phyloP scores from a whole-genome alignment of 2,888 invertebrate genomes.

The Brachyptera putata region DNA sequence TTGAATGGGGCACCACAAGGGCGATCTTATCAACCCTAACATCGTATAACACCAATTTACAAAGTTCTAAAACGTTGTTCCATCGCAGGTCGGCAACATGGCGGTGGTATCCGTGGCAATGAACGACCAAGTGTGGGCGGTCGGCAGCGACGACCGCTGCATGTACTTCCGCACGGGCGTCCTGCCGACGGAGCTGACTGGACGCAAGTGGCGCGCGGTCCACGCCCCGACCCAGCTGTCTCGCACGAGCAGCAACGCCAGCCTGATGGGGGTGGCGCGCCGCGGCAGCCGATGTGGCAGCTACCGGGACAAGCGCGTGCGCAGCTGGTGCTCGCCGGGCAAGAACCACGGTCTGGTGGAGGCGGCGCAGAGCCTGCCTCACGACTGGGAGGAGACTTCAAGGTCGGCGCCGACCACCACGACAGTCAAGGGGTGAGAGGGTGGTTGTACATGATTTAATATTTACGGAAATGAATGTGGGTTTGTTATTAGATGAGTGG shows the following conservation, averaged over 20 bases:
- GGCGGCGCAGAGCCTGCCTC: conserved; percentile 32
- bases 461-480: no score
- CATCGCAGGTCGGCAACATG: conserved; percentile 62
- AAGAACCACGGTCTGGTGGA: conserved; percentile 2
- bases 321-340: conserved; percentile 57
- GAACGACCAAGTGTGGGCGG: conserved; percentile 86
- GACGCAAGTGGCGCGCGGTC: conserved; percentile 80
- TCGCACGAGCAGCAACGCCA: conserved; percentile 75
- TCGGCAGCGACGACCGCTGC: conserved; percentile 76
- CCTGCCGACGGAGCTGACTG: conserved; percentile 69
- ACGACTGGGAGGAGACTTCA: conserved; percentile 66
- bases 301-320: conserved; percentile 53
- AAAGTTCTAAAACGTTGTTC: no score
- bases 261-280: conserved; percentile 52
- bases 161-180: conserved; percentile 78
- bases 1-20: no score
- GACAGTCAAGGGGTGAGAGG: conserved; percentile 59
- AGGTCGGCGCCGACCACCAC: conserved; percentile 70
- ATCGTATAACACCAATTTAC: no score
- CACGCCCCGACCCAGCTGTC: conserved; percentile 79
- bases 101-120: conserved; percentile 76
- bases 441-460: no score
- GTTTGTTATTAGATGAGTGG: no score
- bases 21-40: no score
- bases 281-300: conserved; percentile 43